A percentile compares a stretch with the other conserved stretches of the same genome.
phyloP scores from a whole-genome alignment of 2,888 invertebrate genomes.

The Eurytoma adleriae region DNA sequence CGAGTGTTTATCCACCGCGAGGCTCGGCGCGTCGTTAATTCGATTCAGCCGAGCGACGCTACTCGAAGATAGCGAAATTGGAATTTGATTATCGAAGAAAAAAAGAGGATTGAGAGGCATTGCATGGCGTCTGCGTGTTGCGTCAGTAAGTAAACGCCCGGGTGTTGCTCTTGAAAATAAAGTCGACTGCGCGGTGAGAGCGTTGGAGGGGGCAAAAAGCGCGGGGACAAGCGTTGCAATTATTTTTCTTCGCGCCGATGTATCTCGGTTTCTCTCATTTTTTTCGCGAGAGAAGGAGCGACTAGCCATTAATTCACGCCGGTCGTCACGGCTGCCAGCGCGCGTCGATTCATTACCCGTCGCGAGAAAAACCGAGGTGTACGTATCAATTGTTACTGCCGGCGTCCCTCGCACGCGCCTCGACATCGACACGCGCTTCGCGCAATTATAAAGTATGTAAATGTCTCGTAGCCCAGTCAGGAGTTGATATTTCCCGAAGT shows the following conservation, averaged over 20 bases:
- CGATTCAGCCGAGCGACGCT: not conserved
- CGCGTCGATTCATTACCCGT: slow-evolving; percentile 45
- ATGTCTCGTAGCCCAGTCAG: too few species aligned
- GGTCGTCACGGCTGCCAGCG: slow-evolving; percentile 1
- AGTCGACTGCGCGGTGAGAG: too few species aligned
- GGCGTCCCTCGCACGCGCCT: not conserved
- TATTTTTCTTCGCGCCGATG: slow-evolving; percentile 45
- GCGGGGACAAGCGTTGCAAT: not conserved
- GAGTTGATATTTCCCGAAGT: too few species aligned
- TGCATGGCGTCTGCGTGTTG: too few species aligned
- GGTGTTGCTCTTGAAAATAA: too few species aligned
- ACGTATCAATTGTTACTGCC: slow-evolving; percentile 61
- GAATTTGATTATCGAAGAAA: not conserved
- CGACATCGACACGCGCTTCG: too few species aligned
- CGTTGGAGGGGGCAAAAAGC: not conserved
- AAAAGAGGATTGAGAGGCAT: not conserved
- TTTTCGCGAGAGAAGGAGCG: not conserved
- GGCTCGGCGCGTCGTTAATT: not conserved
- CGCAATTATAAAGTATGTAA: too few species aligned
- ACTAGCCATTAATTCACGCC: slow-evolving; percentile 33
- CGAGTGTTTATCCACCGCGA: not conserved
- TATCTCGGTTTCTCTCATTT: slow-evolving; percentile 10
- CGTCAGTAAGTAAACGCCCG: too few species aligned
- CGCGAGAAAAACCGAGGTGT: slow-evolving; percentile 55
- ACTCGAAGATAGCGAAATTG: not conserved